These are phyloP conservation scores for Cyprinodon brontotheroides DNA, from an alignment of 2,113 vertebrate species.

Conservation along the genomic window DNA sequence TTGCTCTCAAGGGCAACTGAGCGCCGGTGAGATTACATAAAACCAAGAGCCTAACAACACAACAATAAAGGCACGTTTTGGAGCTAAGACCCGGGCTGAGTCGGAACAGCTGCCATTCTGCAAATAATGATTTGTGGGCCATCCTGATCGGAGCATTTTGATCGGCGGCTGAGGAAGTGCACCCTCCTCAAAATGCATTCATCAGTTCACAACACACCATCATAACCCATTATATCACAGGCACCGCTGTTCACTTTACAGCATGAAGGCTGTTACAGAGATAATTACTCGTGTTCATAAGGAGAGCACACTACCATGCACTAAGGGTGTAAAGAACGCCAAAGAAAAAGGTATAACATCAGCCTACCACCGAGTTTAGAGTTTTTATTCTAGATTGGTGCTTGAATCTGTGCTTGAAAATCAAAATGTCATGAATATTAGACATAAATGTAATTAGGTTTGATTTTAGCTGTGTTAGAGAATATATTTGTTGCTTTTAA, in stretches of 20 bases:
- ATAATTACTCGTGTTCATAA: neutral
- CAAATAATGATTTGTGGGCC: conserved; percentile 47
- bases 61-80: conserved; percentile 51
- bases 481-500: neutral
- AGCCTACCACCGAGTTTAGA: neutral
- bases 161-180: conserved; percentile 14
- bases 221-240: conserved; percentile 1
- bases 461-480: too few species aligned
- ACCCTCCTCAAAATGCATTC: neutral
- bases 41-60: conserved; percentile 42
- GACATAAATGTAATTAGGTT: too few species aligned
- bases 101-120: conserved; percentile 30
- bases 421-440: too few species aligned
- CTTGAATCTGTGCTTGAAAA: too few species aligned
- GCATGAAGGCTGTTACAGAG: neutral
- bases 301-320: neutral
- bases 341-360: neutral
- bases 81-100: conserved; percentile 29
- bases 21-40: conserved; percentile 72
- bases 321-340: neutral
- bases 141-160: conserved; percentile 23
- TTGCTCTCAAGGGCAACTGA: conserved; percentile 72
- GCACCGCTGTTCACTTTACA: neutral
- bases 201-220: neutral
- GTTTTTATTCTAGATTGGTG: too few species aligned